These are phyloP conservation scores for Salvelinus alpinus DNA, from an alignment of 2,113 vertebrate genomes.

Conservation along the genomic window DNA sequence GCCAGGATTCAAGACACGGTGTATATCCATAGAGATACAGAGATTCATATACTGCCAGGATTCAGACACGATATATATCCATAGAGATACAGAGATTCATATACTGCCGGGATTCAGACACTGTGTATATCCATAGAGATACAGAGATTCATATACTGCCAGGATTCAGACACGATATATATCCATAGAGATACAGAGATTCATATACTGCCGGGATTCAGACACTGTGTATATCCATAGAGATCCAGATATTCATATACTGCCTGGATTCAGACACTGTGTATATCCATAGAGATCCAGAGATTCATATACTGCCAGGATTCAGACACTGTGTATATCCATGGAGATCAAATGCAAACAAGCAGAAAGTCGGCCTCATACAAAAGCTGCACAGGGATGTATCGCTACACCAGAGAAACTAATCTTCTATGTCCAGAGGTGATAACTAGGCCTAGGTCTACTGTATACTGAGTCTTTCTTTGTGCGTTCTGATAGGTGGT, in stretches of 20 bases:
- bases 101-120: conserved; percentile 19
- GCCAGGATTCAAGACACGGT: conserved; percentile 25
- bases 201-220: too few species aligned
- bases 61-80: conserved; percentile 17
- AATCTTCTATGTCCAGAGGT: neutral
- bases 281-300: conserved; percentile 15
- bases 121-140: conserved; percentile 20
- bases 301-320: conserved; percentile 4
- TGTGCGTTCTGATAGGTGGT: neutral
- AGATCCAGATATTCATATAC: too few species aligned
- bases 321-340: conserved; percentile 19
- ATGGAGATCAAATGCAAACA: conserved; percentile 27
- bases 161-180: conserved; percentile 21
- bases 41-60: conserved; percentile 7
- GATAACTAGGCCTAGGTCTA: neutral
- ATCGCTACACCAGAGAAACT: too few species aligned
- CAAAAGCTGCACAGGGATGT: too few species aligned
- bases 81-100: neutral
- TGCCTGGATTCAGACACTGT: conserved; percentile 23
- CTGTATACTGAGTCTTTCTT: neutral
- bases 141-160: neutral
- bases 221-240: too few species aligned
- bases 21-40: conserved; percentile 12
- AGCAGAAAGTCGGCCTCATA: neutral
- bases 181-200: neutral